Evolutionary conservation across 2,888 invertebrate genomes (phyloP).

Genomic region (Andrena chrysosceles): DNA sequence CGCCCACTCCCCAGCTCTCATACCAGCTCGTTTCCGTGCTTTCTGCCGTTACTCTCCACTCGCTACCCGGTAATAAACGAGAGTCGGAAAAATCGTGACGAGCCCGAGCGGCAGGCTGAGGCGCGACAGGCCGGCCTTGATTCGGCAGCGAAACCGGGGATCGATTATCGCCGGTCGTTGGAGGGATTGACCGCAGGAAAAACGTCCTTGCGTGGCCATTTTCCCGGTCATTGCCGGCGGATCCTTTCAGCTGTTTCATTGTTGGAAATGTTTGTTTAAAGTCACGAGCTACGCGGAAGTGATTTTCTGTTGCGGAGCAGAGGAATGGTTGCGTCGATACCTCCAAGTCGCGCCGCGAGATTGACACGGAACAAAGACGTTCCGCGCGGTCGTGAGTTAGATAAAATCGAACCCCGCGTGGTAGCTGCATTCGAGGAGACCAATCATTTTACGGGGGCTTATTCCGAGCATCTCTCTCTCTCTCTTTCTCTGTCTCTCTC

Average conservation of each 20-base stretch:
- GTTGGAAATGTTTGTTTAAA: neutral
- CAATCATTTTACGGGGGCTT: constrained; percentile 76
- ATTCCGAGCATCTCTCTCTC: constrained; percentile 70
- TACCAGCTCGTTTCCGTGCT: neutral
- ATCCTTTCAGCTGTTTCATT: neutral
- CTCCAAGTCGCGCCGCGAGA: neutral
- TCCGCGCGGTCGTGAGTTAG: constrained; percentile 51
- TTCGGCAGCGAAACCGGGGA: constrained; percentile 62
- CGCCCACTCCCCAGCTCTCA: neutral
- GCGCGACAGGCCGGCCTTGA: constrained; percentile 59
- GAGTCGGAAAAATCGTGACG: constrained; percentile 65
- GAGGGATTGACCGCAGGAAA: constrained; percentile 63
- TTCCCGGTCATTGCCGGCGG: neutral
- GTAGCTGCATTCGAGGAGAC: constrained; percentile 68
- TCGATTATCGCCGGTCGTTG: constrained; percentile 70
- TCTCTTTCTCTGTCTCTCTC: constrained; percentile 16
- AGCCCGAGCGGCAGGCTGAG: constrained; percentile 5
- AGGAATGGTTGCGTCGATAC: neutral
- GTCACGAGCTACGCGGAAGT: neutral
- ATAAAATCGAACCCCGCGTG: constrained; percentile 65
- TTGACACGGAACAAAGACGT: constrained; percentile 15
- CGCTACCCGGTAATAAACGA: constrained; percentile 54
- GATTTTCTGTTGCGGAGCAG: neutral
- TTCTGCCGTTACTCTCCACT: neutral
- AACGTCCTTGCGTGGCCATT: constrained; percentile 48